Evolutionary conservation across 2,797 vertebrate genomes (phyloP).

Genomic region (Xenops minutus): DNA sequence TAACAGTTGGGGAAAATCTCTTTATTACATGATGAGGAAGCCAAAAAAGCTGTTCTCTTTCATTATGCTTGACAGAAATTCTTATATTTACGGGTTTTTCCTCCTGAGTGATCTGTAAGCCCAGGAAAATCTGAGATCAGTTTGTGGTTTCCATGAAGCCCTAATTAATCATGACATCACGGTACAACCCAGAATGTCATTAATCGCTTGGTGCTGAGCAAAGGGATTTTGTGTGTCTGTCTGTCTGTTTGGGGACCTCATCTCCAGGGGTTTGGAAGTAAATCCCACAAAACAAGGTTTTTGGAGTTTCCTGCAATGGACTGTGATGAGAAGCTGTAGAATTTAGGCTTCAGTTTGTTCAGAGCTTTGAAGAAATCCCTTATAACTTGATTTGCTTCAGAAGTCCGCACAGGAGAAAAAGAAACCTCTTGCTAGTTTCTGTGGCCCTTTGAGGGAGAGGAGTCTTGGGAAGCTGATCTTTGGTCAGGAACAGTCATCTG

Average conservation of each 20-base stretch:
- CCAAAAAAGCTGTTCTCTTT: not conserved
- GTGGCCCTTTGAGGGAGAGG: not conserved
- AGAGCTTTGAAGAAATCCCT: slow-evolving; percentile 1
- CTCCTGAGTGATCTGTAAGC: slow-evolving; percentile 4
- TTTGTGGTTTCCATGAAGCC: not conserved
- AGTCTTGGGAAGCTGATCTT: not conserved
- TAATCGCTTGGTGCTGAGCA: not conserved
- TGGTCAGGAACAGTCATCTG: not conserved
- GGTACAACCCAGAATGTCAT: not conserved
- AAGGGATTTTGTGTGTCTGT: not conserved
- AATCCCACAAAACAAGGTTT: not conserved
- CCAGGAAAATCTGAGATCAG: slow-evolving; percentile 57
- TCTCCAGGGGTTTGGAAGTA: not conserved
- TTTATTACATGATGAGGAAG: not conserved
- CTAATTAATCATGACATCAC: slow-evolving; percentile 44
- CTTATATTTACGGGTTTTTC: not conserved
- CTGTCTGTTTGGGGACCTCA: not conserved
- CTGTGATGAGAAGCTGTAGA: not conserved
- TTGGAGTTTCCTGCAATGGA: not conserved
- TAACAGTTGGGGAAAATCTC: not conserved
- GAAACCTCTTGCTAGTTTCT: not conserved
- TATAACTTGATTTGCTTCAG: not conserved
- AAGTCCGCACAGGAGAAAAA: not conserved
- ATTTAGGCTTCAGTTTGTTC: not conserved
- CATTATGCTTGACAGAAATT: not conserved